Percentiles rank a stretch among this genome's conserved stretches.
Conservation (phyloP, 2,797 vertebrate genomes). For the Dicrostonyx torquatus region DNA sequence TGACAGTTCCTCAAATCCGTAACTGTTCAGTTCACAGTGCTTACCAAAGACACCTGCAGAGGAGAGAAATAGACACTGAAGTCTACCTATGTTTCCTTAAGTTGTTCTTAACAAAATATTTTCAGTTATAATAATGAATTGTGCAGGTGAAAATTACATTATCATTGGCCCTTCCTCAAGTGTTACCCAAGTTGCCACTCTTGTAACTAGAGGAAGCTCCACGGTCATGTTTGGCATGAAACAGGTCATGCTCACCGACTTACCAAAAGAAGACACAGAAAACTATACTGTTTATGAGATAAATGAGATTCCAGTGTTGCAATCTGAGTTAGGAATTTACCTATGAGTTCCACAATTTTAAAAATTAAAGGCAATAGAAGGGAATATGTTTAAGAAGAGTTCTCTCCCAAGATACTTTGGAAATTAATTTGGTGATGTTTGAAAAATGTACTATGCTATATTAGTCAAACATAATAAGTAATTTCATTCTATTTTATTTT, state of each 20-base stretch:
- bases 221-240: too few species aligned
- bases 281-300: neutral
- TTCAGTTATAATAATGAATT: neutral
- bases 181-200: too few species aligned
- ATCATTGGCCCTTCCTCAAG: neutral
- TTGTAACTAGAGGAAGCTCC: too few species aligned
- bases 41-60: slow-evolving; percentile 97
- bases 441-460: neutral
- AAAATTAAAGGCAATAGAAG: neutral
- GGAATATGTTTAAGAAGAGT: neutral
- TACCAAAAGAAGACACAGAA: neutral
- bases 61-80: neutral
- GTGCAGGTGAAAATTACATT: neutral
- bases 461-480: neutral
- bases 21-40: slow-evolving; percentile 98
- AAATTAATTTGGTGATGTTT: neutral
- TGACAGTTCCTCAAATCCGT: slow-evolving; percentile 97
- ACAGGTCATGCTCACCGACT: neutral
- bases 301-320: neutral
- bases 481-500: neutral
- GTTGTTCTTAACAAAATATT: neutral
- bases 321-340: neutral
- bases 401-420: neutral
- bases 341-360: neutral
- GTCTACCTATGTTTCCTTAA: neutral